phyloP scores from a whole-genome alignment of 2,113 vertebrate species.

The Gnathonemus longibarbis region DNA sequence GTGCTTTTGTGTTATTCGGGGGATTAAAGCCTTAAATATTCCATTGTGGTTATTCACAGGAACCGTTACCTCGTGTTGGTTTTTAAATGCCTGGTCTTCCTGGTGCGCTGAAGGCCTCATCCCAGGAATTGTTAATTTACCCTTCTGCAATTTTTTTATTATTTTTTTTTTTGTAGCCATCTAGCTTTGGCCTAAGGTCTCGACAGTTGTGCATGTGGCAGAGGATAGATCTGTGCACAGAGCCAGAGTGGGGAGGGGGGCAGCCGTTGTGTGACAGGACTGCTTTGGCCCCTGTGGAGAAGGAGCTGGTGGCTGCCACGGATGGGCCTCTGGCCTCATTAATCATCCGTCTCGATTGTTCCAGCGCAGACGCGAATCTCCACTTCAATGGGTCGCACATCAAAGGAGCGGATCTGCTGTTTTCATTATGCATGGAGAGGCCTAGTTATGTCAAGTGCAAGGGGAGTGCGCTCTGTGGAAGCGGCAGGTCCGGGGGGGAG shows the following conservation, averaged over 20 bases:
- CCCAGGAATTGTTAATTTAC: not conserved
- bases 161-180: too few relatives aligned
- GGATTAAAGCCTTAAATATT: slow-evolving; percentile 1
- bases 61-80: not conserved
- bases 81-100: not conserved
- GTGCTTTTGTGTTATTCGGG: not conserved
- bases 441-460: slow-evolving; percentile 26
- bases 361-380: slow-evolving; percentile 21
- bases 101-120: not conserved
- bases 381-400: slow-evolving; percentile 26
- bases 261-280: not conserved
- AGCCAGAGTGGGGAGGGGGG: not conserved
- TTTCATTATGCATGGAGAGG: slow-evolving; percentile 16
- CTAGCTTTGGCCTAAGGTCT: not conserved
- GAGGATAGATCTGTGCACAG: not conserved
- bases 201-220: not conserved
- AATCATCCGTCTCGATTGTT: slow-evolving; percentile 23
- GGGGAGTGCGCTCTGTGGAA: not conserved
- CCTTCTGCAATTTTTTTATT: not conserved
- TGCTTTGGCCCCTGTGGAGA: slow-evolving; percentile 5
- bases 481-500: not conserved
- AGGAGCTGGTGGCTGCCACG: slow-evolving; percentile 4
- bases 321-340: slow-evolving; percentile 11
- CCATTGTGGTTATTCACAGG: not conserved
- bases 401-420: slow-evolving; percentile 16